These are phyloP conservation scores for Latheticus oryzae DNA, from an alignment of 2,888 invertebrate species.

Conservation along the genomic window DNA sequence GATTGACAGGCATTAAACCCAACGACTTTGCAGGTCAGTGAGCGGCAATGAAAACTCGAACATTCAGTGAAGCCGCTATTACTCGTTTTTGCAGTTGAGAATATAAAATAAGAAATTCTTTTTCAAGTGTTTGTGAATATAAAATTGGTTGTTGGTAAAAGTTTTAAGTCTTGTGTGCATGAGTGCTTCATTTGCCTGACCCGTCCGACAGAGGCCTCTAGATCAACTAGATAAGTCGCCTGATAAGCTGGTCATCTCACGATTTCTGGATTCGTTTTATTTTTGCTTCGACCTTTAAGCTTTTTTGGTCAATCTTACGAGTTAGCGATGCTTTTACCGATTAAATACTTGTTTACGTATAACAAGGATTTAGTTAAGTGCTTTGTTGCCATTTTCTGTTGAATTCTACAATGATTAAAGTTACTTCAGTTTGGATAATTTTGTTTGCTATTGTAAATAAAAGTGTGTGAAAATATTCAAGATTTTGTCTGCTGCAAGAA, in stretches of 20 bases:
- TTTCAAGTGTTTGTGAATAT: constrained; percentile 3
- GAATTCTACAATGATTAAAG: not conserved
- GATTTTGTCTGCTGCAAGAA: no score
- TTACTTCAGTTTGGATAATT: not conserved
- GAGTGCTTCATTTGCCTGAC: constrained; percentile 49
- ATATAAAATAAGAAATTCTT: constrained; percentile 6
- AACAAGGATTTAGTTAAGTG: constrained; percentile 27
- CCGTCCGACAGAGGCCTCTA: constrained; percentile 43
- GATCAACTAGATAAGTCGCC: constrained; percentile 51
- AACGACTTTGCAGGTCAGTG: constrained; percentile 33
- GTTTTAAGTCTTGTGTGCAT: constrained; percentile 41
- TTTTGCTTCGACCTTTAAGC: constrained; percentile 43
- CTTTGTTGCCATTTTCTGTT: constrained; percentile 15
- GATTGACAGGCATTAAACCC: constrained; percentile 41
- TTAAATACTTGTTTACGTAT: constrained; percentile 48
- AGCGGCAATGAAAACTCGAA: constrained; percentile 26
- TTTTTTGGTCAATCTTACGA: constrained; percentile 45
- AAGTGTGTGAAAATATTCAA: no score
- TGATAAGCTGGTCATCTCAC: constrained; percentile 55
- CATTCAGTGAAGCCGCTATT: constrained; percentile 23
- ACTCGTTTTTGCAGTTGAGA: no score
- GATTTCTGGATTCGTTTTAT: constrained; percentile 52
- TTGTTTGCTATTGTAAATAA: not conserved
- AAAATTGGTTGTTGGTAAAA: constrained; percentile 16
- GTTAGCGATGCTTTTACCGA: constrained; percentile 46